phyloP scores from a whole-genome alignment of 2,113 vertebrate species.

The Irena cyanogastra region DNA sequence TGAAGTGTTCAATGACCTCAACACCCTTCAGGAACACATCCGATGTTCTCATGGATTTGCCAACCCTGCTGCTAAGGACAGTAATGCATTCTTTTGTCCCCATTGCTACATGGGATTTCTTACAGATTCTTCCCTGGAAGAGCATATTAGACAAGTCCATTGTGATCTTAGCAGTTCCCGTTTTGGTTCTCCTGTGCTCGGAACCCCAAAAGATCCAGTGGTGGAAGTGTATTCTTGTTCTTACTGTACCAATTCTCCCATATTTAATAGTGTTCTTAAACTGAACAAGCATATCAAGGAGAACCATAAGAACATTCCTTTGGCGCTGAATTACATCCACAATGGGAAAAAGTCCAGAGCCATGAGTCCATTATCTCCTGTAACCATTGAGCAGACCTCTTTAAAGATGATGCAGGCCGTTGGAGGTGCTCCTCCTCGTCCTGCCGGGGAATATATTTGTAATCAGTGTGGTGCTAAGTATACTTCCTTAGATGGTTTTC shows the following conservation, averaged over 20 bases:
- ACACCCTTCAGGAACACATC: constrained; percentile 96
- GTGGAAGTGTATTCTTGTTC: constrained; percentile 97
- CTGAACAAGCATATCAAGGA: constrained; percentile 98
- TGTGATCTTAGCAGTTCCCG: constrained; percentile 90
- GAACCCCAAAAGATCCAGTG: constrained; percentile 92
- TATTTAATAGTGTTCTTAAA: constrained; percentile 95
- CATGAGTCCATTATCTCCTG: constrained; percentile 91
- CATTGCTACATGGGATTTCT: constrained; percentile 99
- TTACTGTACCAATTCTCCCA: constrained; percentile 96
- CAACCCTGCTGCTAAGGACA: constrained; percentile 91
- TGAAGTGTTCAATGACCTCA: constrained; percentile 91
- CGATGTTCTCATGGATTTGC: constrained; percentile 93
- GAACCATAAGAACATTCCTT: constrained; percentile 98
- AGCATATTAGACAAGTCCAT: constrained; percentile 95
- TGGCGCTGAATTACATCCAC: constrained; percentile 95
- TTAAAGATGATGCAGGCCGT: constrained; percentile 87
- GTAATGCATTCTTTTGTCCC: constrained; percentile 98
- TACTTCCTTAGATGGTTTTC: constrained; percentile 91
- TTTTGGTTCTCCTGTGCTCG: constrained; percentile 91
- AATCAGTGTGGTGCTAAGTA: constrained; percentile 96
- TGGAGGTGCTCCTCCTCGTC: constrained; percentile 79
- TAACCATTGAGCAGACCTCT: constrained; percentile 85
- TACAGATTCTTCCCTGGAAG: constrained; percentile 94
- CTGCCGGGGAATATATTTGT: constrained; percentile 91
- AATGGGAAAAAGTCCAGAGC: constrained; percentile 93